phyloP scores from a whole-genome alignment of 2,797 vertebrate genomes.

The Xyrichtys novacula region DNA sequence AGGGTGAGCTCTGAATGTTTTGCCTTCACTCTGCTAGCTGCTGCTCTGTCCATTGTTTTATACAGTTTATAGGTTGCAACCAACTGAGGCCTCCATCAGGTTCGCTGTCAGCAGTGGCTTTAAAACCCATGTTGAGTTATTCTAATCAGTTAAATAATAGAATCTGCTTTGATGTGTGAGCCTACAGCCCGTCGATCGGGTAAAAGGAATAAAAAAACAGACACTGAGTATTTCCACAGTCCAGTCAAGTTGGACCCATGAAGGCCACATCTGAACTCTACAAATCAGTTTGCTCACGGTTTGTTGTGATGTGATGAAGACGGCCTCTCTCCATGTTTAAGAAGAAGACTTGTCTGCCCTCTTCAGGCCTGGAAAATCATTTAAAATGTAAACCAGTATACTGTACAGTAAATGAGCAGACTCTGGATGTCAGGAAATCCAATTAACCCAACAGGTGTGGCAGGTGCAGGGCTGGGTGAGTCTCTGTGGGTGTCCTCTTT shows the following conservation, averaged over 20 bases:
- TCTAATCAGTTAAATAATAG: too few species aligned
- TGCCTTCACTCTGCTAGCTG: too few species aligned
- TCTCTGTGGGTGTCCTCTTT: conserved; percentile 46
- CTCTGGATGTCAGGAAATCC: conserved; percentile 64
- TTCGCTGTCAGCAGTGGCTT: too few species aligned
- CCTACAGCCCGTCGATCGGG: too few species aligned
- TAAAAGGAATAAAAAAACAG: too few species aligned
- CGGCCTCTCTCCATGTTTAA: conserved; percentile 7
- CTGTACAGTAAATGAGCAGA: conserved; percentile 38
- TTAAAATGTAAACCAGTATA: conserved; percentile 24
- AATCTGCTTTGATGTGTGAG: too few species aligned
- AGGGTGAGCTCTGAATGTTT: too few species aligned
- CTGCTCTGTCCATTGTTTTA: too few species aligned
- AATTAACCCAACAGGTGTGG: conserved; percentile 75
- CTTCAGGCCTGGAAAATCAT: conserved; percentile 88
- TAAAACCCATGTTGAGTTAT: too few species aligned
- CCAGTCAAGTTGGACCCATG: background rate
- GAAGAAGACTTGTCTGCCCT: conserved; percentile 80
- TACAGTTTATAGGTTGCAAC: too few species aligned
- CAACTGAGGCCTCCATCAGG: too few species aligned
- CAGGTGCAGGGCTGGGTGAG: conserved; percentile 51
- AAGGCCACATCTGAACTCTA: too few species aligned
- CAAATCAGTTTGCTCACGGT: background rate
- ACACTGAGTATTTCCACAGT: background rate
- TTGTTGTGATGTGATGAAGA: conserved; percentile 16